phyloP scores from a whole-genome alignment of 2,888 invertebrate species.

The Fabriciana adippe region DNA sequence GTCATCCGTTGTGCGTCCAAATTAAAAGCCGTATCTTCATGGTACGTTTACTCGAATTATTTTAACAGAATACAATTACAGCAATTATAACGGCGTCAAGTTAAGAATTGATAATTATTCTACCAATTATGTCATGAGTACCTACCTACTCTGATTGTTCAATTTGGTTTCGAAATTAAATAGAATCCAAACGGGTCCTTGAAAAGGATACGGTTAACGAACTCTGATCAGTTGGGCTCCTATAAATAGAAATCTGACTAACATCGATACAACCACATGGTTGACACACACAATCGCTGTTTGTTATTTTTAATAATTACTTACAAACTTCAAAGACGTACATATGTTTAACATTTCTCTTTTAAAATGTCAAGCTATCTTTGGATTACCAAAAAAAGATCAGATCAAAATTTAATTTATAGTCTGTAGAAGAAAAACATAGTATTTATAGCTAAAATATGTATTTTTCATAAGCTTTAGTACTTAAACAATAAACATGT shows the following conservation, averaged over 20 bases:
- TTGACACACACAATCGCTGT: slow-evolving; percentile 57
- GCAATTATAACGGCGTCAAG: slow-evolving; percentile 54
- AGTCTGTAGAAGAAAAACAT: slow-evolving; percentile 1
- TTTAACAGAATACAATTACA: slow-evolving; percentile 76
- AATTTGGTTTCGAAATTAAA: not conserved
- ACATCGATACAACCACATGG: slow-evolving; percentile 58
- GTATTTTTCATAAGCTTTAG: not conserved
- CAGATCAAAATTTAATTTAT: no score
- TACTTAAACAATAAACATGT: slow-evolving; percentile 1
- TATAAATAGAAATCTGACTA: slow-evolving; percentile 72
- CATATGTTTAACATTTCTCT: no score
- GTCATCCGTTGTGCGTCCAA: slow-evolving; percentile 40
- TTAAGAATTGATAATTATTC: slow-evolving; percentile 52
- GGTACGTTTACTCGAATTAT: slow-evolving; percentile 72
- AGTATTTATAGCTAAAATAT: not conserved
- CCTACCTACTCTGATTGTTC: not conserved
- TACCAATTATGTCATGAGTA: not conserved
- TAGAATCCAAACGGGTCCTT: slow-evolving; percentile 35
- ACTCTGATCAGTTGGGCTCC: slow-evolving; percentile 56
- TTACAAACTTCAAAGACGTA: not conserved
- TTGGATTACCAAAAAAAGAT: no score
- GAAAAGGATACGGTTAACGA: slow-evolving; percentile 60
- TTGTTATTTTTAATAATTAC: not conserved
- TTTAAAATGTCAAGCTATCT: no score
- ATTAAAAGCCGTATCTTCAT: slow-evolving; percentile 59